A percentile compares a stretch with the other conserved stretches of the same genome.
phyloP scores from a whole-genome alignment of 1,140 invertebrate species.

The Drosophila ogumai region DNA sequence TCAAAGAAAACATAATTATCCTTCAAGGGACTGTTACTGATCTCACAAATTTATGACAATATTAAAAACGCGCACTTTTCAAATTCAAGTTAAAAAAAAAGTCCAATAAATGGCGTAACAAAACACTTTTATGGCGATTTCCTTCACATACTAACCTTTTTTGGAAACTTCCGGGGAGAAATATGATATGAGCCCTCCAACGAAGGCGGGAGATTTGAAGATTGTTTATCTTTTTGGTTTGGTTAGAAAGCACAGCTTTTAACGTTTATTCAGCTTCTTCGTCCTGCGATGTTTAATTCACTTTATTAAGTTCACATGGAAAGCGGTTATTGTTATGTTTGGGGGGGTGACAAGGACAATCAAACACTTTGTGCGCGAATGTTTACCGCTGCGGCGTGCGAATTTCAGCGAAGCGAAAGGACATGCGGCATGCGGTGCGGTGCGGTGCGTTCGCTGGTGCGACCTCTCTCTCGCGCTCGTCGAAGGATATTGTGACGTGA shows the following conservation, averaged over 20 bases:
- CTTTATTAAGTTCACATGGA: constrained; percentile 23
- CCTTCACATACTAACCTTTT: constrained; percentile 50
- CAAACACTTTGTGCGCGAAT: constrained; percentile 29
- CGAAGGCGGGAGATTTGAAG: constrained; percentile 20
- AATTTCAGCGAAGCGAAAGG: constrained; percentile 29
- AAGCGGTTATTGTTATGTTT: constrained; percentile 23
- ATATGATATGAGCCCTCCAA: constrained; percentile 30
- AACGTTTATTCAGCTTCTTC: not conserved
- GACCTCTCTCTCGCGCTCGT: constrained; percentile 60
- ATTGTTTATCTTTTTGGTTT: constrained; percentile 7
- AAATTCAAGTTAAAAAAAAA: not conserved
- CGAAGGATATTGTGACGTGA: constrained; percentile 66
- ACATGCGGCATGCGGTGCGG: constrained; percentile 29
- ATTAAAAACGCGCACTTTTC: not conserved
- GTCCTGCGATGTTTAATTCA: constrained; percentile 26
- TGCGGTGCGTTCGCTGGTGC: constrained; percentile 12
- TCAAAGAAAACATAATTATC: not conserved
- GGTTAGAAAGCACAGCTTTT: constrained; percentile 6
- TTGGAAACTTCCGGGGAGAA: constrained; percentile 31
- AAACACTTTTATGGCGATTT: not conserved
- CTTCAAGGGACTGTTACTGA: too few relatives aligned
- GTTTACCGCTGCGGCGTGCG: constrained; percentile 38
- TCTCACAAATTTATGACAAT: not conserved
- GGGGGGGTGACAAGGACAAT: constrained; percentile 5
- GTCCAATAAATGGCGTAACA: not conserved